Evolutionary conservation across 1,140 invertebrate species (phyloP).

Genomic region (Leptinotarsa defecta): DNA sequence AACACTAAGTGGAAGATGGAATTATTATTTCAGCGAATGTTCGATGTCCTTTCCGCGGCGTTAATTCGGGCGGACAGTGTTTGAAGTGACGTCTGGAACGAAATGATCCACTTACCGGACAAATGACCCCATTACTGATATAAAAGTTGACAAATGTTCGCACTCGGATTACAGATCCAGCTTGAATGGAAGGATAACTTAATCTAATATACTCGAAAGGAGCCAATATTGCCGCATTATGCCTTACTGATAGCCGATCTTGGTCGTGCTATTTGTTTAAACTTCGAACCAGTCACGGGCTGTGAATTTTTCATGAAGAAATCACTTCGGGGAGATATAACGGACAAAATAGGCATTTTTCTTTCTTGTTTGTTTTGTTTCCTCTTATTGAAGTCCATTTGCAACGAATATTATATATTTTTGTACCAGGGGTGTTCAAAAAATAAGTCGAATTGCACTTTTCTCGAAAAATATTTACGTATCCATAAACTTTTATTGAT

Average conservation of each 20-base stretch:
- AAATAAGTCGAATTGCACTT: too few species aligned
- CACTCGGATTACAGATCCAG: constrained; percentile 42
- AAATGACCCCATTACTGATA: constrained; percentile 46
- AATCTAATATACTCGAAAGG: constrained; percentile 39
- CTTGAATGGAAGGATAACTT: constrained; percentile 40
- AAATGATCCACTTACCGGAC: constrained; percentile 41
- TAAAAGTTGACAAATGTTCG: constrained; percentile 46
- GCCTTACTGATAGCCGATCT: neutral
- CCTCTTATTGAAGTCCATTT: too few species aligned
- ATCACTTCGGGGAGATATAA: too few species aligned
- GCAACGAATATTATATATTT: too few species aligned
- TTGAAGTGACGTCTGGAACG: constrained; percentile 38
- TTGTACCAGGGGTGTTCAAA: too few species aligned
- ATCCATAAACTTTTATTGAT: too few species aligned
- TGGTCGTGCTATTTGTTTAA: constrained; percentile 15
- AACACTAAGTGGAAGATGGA: constrained; percentile 5
- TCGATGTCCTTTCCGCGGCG: neutral
- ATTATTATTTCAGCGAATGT: constrained; percentile 9
- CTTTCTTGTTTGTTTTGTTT: too few species aligned
- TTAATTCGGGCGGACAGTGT: constrained; percentile 40
- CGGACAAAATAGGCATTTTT: too few species aligned
- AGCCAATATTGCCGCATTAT: constrained; percentile 20
- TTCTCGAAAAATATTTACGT: too few species aligned
- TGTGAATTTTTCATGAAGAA: too few species aligned
- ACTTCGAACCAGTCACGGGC: constrained; percentile 11